Evolutionary conservation across 2,888 invertebrate genomes (phyloP).

Genomic region (Chrysopilus asiliformis): DNA sequence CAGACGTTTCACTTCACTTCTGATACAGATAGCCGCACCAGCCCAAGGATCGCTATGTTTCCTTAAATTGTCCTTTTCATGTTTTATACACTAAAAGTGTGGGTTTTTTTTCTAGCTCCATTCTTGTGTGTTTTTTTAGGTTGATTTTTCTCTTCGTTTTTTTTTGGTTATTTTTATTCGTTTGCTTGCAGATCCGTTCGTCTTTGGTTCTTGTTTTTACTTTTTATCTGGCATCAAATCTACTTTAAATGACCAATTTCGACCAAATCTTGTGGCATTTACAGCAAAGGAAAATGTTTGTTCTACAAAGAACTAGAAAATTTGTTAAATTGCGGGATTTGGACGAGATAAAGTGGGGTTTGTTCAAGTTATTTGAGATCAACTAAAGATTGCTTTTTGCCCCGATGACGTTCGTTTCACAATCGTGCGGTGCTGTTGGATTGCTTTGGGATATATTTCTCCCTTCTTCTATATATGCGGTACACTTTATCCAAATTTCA

Average conservation of each 20-base stretch:
- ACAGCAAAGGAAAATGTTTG: constrained; percentile 14
- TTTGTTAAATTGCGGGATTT: constrained; percentile 17
- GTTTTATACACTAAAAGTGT: neutral
- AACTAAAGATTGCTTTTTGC: constrained; percentile 12
- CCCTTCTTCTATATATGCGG: neutral
- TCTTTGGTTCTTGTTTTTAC: constrained; percentile 4
- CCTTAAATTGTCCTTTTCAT: no score
- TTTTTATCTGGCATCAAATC: constrained; percentile 15
- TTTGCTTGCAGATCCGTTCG: neutral
- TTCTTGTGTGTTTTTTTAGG: constrained; percentile 2
- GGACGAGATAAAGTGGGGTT: constrained; percentile 15
- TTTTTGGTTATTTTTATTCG: constrained; percentile 5
- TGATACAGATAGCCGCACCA: no score
- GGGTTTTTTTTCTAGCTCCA: neutral
- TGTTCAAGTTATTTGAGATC: constrained; percentile 15
- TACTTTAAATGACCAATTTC: constrained; percentile 18
- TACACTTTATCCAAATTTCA: no score
- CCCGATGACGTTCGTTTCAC: neutral
- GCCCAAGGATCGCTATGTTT: no score
- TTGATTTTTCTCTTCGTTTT: neutral
- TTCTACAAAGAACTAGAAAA: constrained; percentile 16
- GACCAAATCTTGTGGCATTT: constrained; percentile 17
- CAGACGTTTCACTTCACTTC: no score
- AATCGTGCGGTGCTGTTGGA: neutral
- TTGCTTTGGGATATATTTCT: neutral